Conservation (phyloP, 2,888 invertebrate genomes). For the Drosophila nr. medialis region DNA sequence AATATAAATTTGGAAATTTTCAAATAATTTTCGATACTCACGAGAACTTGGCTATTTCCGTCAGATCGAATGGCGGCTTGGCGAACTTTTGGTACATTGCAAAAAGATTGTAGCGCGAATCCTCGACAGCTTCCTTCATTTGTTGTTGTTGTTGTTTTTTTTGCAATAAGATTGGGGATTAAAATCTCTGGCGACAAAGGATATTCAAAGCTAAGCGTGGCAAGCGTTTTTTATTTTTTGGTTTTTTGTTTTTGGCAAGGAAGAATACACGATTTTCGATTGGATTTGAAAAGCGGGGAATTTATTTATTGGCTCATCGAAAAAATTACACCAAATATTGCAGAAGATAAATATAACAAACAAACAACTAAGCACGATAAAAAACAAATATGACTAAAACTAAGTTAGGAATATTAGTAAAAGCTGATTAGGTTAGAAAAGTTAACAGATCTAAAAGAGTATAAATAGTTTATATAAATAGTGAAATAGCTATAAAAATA, state of each 20-base stretch:
- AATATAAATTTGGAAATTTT: conserved; percentile 2
- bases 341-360: conserved; percentile 34
- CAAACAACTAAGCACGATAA: conserved; percentile 41
- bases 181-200: conserved; percentile 26
- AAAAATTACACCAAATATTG: conserved; percentile 69
- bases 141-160: conserved; percentile 6
- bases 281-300: conserved; percentile 44
- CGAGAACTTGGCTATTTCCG: conserved; percentile 84
- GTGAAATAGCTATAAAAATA: conserved; percentile 9
- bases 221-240: conserved; percentile 23
- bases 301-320: conserved; percentile 61
- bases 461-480: neutral
- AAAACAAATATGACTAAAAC: conserved; percentile 17
- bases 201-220: conserved; percentile 24
- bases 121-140: conserved; percentile 83
- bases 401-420: neutral
- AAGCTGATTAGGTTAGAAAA: neutral
- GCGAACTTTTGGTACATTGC: conserved; percentile 85
- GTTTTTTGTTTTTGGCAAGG: conserved; percentile 26
- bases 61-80: conserved; percentile 83
- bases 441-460: neutral
- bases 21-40: conserved; percentile 61
- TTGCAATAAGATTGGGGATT: conserved; percentile 48
- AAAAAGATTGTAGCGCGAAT: conserved; percentile 83
- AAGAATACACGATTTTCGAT: conserved; percentile 65